Conservation (phyloP, 2,888 invertebrate genomes). For the Epinotia bilunana region DNA sequence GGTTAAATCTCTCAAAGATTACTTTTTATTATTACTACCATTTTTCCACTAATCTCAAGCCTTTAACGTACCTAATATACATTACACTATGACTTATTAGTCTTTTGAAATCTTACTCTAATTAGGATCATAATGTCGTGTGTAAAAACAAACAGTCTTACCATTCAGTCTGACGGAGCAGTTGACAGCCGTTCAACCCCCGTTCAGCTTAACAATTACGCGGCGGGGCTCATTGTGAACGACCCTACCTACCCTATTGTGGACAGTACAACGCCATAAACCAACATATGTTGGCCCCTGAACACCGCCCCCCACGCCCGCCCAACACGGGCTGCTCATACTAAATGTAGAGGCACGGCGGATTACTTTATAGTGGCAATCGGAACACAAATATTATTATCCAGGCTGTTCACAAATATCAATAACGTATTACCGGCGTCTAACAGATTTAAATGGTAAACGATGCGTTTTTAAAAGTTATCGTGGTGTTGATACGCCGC, state of each 20-base stretch:
- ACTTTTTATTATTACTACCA: not conserved
- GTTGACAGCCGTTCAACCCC: slow-evolving; percentile 82
- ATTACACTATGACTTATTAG: not conserved
- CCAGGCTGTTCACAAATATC: slow-evolving; percentile 82
- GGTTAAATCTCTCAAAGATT: slow-evolving; percentile 56
- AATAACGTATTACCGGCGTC: slow-evolving; percentile 82
- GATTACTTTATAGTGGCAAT: slow-evolving; percentile 64
- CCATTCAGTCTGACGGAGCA: slow-evolving; percentile 74
- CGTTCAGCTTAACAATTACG: slow-evolving; percentile 83
- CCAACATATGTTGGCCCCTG: slow-evolving; percentile 60
- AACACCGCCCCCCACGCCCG: slow-evolving; percentile 53
- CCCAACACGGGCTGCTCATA: slow-evolving; percentile 46
- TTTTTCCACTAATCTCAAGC: not conserved
- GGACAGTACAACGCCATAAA: slow-evolving; percentile 68
- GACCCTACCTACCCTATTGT: slow-evolving; percentile 81
- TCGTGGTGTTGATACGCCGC: slow-evolving; percentile 56
- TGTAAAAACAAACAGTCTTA: slow-evolving; percentile 50
- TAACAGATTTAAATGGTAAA: slow-evolving; percentile 81
- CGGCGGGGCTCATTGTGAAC: slow-evolving; percentile 80
- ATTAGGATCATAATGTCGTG: slow-evolving; percentile 39
- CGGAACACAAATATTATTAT: slow-evolving; percentile 83
- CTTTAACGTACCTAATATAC: not conserved
- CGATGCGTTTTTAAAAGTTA: slow-evolving; percentile 65
- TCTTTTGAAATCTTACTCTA: slow-evolving; percentile 18
- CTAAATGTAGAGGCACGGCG: slow-evolving; percentile 52